A percentile compares a stretch with the other conserved stretches of the same genome.
phyloP scores from a whole-genome alignment of 1,140 invertebrate genomes.

The Microplitis demolitor region DNA sequence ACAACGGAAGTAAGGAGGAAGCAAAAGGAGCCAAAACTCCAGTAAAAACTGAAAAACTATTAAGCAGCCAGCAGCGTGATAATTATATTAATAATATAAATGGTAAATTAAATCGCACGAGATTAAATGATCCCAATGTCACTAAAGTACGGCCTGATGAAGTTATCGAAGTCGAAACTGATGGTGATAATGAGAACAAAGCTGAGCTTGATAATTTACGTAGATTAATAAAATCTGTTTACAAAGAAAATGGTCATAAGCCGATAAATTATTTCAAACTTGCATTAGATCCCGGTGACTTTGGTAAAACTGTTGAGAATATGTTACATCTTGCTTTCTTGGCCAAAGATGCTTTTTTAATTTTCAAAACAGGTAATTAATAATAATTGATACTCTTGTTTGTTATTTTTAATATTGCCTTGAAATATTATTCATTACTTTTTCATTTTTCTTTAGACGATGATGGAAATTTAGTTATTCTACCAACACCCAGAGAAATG shows the following conservation, averaged over 20 bases:
- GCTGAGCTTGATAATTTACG: background rate
- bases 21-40: background rate
- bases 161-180: background rate
- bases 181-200: background rate
- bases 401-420: background rate
- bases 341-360: slow-evolving; percentile 64
- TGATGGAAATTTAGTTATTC: background rate
- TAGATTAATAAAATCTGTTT: slow-evolving; percentile 48
- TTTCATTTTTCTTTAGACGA: background rate
- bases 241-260: slow-evolving; percentile 46
- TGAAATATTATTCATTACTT: background rate
- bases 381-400: background rate
- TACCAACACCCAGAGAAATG: background rate
- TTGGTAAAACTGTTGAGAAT: slow-evolving; percentile 74
- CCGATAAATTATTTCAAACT: slow-evolving; percentile 72
- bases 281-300: slow-evolving; percentile 70
- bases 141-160: background rate
- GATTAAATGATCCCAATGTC: background rate
- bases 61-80: no score
- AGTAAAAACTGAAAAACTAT: background rate
- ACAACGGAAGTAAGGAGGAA: background rate
- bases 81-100: no score
- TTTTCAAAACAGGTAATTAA: background rate
- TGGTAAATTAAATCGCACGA: background rate
- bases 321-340: slow-evolving; percentile 76